Conservation (phyloP, 2,113 vertebrate species). For the Bombycilla garrulus region DNA sequence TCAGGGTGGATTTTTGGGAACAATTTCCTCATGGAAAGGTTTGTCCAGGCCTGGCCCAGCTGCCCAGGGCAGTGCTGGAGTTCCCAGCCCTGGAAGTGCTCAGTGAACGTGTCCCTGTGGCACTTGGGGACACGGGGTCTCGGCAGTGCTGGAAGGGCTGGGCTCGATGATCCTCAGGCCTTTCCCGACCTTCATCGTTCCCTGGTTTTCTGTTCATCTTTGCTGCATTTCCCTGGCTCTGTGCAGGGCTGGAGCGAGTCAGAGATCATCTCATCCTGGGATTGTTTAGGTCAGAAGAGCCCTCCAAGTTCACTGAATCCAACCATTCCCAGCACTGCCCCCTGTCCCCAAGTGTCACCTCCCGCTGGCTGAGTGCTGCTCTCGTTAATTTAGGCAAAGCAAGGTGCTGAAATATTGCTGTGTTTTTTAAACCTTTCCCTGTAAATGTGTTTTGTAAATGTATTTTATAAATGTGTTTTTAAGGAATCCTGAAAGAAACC, state of each 20-base stretch:
- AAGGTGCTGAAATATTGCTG: not conserved
- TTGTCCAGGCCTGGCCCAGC: not conserved
- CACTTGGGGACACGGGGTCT: accelerated
- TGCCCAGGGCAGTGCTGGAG: not conserved
- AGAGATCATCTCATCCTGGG: not conserved
- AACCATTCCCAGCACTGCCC: not conserved
- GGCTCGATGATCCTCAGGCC: accelerated
- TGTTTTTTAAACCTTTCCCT: not conserved
- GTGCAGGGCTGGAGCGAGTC: accelerated
- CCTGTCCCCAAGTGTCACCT: not conserved
- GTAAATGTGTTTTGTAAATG: not conserved
- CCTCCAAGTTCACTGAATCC: accelerated
- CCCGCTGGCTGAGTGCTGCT: accelerated
- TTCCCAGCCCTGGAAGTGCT: not conserved
- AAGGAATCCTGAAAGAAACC: not conserved
- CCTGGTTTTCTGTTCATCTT: accelerated
- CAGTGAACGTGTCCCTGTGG: no score
- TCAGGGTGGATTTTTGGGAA: accelerated
- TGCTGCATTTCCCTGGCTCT: not conserved
- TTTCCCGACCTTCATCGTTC: not conserved
- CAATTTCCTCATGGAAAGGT: not conserved
- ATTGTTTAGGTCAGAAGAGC: not conserved
- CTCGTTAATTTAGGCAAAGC: not conserved
- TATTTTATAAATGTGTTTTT: not conserved
- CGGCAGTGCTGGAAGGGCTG: not conserved